Evolutionary conservation across 2,888 invertebrate genomes (phyloP), one percentile per base, ranked within the genome.

Genomic region (Tethea ocularis): DNA sequence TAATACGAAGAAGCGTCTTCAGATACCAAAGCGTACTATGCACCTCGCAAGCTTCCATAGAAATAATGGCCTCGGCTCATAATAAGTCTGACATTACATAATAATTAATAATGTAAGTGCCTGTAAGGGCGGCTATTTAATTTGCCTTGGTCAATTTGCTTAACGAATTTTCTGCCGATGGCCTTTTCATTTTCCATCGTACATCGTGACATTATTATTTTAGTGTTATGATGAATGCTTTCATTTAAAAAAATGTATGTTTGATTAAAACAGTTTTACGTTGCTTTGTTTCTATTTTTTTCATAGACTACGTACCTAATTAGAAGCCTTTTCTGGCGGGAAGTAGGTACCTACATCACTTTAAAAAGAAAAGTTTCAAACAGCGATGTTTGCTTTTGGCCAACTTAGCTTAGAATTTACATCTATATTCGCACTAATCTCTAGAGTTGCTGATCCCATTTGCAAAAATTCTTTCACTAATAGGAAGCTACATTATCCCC

Each of bases 101-200:
- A 26, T 52, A 52, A 52, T 52, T 52, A 15, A n/a, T 24, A 52
- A 26, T 24, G 52, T 52, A 52, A 23, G 26, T n/a, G 60, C 53
- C 59, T 56, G 41, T 13, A 52, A 64, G 62, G 59, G 53, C 56
- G 56, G 57, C 54, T 59, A 63, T 63, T 59, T 58, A 61, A 57
- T 64, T 60, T 57, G n/a, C n/a, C n/a, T n/a, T 61, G 57, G 56
- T 57, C 63, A 66, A 73, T 69, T 69, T 64, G 52, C 53, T 59
- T 56, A 62, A 66, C 60, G 52, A 62, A 63, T 58, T 69, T 69
- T 60, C 52, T 52, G 13, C 24, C 15, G 52, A 58, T 33, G 60
- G 26, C 33, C 51, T 53, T 53, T 29, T 23, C 13, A 26, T 26
- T 52, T 52, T 52, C 52, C 8, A 26, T n/a, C n/a, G n/a, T 10